phyloP scores from a whole-genome alignment of 2,797 vertebrate genomes.

The Rhynchotus rufescens region DNA sequence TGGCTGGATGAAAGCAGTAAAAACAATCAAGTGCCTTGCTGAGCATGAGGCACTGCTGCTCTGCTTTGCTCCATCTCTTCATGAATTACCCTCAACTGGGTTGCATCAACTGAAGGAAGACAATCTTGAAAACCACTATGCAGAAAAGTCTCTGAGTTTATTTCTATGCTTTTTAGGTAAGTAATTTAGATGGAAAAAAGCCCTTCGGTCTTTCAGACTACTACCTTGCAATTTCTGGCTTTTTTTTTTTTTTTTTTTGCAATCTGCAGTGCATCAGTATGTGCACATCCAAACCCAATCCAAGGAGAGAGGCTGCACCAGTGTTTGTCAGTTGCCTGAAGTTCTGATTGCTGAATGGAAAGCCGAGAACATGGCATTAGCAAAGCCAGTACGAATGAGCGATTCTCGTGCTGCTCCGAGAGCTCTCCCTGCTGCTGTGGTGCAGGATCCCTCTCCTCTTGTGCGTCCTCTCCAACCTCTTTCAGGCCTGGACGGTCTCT shows the following conservation, averaged over 20 bases:
- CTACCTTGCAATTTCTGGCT: not conserved
- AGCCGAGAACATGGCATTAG: not conserved
- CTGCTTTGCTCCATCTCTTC: not conserved
- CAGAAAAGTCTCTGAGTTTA: not conserved
- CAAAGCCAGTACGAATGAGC: not conserved
- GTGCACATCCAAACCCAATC: not conserved
- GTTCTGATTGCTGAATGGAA: not conserved
- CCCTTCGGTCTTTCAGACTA: not conserved
- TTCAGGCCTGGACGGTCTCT: not conserved
- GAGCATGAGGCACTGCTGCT: not conserved
- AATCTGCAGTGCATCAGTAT: not conserved
- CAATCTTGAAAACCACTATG: not conserved
- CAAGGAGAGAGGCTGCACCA: not conserved
- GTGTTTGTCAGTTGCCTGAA: not conserved
- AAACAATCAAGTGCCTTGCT: slow-evolving; percentile 42
- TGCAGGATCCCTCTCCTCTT: not conserved
- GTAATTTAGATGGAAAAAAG: not conserved
- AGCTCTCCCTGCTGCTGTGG: not conserved
- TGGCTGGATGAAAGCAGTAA: slow-evolving; percentile 24
- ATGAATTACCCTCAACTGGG: not conserved
- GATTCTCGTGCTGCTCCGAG: not conserved
- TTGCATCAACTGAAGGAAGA: not conserved
- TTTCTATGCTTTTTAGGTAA: not conserved
- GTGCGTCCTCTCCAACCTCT: not conserved
- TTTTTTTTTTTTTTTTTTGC: too few relatives aligned